Evolutionary conservation across 2,888 invertebrate genomes (phyloP).

Genomic region (Lissonota sp.): DNA sequence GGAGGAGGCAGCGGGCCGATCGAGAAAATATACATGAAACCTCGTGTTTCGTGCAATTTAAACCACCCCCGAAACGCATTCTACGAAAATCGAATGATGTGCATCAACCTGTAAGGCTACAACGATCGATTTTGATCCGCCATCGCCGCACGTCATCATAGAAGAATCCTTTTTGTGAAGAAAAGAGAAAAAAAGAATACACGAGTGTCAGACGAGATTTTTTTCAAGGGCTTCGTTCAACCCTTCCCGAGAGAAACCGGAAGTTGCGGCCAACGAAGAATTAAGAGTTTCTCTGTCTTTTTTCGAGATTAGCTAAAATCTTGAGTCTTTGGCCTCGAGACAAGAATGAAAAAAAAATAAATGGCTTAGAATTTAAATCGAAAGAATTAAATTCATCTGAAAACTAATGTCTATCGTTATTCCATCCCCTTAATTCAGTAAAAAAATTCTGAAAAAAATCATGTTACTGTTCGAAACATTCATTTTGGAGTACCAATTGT

Average conservation of each 20-base stretch:
- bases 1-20: background rate
- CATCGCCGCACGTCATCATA: constrained; percentile 14
- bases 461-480: too few relatives aligned
- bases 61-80: constrained; percentile 41
- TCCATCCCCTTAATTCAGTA: too few relatives aligned
- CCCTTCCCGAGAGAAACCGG: constrained; percentile 43
- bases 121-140: constrained; percentile 46
- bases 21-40: background rate
- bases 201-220: background rate
- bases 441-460: too few relatives aligned
- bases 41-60: constrained; percentile 43
- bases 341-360: too few relatives aligned
- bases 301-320: background rate
- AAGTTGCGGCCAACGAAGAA: background rate
- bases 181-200: background rate
- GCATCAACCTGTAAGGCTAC: background rate
- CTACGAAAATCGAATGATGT: background rate
- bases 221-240: constrained; percentile 16
- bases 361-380: too few relatives aligned
- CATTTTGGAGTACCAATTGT: too few relatives aligned
- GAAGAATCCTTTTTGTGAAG: constrained; percentile 1
- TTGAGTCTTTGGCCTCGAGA: too few relatives aligned
- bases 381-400: too few relatives aligned
- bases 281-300: background rate
- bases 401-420: too few relatives aligned